phyloP scores from a whole-genome alignment of 2,888 invertebrate species.

The Oligia fasciuncula region DNA sequence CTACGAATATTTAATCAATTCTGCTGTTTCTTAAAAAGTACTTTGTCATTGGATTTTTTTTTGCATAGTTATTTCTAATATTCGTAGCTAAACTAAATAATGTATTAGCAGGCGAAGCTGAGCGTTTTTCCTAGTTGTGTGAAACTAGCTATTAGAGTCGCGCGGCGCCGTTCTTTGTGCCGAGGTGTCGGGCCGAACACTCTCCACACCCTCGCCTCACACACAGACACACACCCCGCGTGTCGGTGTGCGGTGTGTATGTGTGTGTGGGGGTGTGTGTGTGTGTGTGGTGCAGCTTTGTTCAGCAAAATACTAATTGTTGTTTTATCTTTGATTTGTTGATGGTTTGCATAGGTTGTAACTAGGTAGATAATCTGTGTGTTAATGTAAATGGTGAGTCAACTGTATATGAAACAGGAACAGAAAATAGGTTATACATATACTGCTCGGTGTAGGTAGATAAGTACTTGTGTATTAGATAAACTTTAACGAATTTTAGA shows the following conservation, averaged over 20 bases:
- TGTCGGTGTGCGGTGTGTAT: neutral
- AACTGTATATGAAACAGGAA: neutral
- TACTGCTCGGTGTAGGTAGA: too few species aligned
- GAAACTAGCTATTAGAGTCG: conserved; percentile 84
- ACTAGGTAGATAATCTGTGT: conserved; percentile 13
- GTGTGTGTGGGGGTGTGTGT: neutral
- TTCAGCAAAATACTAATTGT: conserved; percentile 56
- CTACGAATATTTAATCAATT: neutral
- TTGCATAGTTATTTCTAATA: neutral
- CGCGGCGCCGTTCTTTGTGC: conserved; percentile 81
- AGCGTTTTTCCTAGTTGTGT: conserved; percentile 71
- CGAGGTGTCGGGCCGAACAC: conserved; percentile 85
- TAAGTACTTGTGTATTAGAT: neutral
- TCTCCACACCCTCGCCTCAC: conserved; percentile 67
- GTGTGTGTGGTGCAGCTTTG: conserved; percentile 36
- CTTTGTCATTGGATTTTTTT: neutral
- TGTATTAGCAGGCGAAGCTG: conserved; percentile 62
- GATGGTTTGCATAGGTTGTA: conserved; percentile 6
- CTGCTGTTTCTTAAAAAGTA: neutral
- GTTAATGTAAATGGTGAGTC: neutral
- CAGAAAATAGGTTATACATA: neutral
- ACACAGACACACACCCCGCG: conserved; percentile 17
- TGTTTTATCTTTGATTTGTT: conserved; percentile 60
- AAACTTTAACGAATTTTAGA: neutral
- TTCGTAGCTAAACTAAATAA: neutral